phyloP scores from a whole-genome alignment of 2,888 invertebrate species.

The Drosophila algonquin region DNA sequence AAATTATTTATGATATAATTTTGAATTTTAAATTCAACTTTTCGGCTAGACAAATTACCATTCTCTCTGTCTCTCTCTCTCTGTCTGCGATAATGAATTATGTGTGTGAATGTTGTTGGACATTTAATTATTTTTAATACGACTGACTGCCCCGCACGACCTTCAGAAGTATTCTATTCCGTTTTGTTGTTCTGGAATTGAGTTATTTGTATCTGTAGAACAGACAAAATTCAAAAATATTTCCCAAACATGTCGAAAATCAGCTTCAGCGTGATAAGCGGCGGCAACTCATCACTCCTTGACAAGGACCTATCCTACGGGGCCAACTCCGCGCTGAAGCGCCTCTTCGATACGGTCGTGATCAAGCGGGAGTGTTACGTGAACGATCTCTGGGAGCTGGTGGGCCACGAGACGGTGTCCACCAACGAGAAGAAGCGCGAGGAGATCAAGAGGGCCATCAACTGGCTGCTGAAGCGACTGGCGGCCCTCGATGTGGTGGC shows the following conservation, averaged over 20 bases:
- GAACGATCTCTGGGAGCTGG: conserved; percentile 53
- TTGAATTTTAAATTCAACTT: conserved; percentile 14
- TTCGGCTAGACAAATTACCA: conserved; percentile 44
- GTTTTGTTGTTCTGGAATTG: not conserved
- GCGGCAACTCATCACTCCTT: too few relatives aligned
- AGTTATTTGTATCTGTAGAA: not conserved
- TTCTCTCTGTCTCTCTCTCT: conserved; percentile 34
- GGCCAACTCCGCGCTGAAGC: conserved; percentile 19
- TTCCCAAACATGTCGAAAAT: not conserved
- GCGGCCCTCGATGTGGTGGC: conserved; percentile 44
- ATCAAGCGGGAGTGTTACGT: conserved; percentile 48
- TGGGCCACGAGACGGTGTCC: conserved; percentile 45
- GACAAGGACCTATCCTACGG: not conserved
- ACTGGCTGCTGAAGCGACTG: conserved; percentile 52
- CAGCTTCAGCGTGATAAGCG: not conserved
- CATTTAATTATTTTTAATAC: conserved; percentile 33
- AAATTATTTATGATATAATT: conserved; percentile 73
- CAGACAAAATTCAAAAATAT: not conserved
- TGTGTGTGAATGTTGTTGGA: conserved; percentile 41
- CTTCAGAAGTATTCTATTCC: conserved; percentile 11
- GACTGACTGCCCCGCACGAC: conserved; percentile 28
- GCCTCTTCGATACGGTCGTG: conserved; percentile 43
- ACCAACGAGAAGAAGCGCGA: conserved; percentile 13
- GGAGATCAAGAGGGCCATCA: conserved; percentile 34
- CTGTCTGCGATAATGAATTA: conserved; percentile 66